Base-by-base conservation (phyloP, 2,797 vertebrate genomes). In the Sebastes steindachneri region DNA sequence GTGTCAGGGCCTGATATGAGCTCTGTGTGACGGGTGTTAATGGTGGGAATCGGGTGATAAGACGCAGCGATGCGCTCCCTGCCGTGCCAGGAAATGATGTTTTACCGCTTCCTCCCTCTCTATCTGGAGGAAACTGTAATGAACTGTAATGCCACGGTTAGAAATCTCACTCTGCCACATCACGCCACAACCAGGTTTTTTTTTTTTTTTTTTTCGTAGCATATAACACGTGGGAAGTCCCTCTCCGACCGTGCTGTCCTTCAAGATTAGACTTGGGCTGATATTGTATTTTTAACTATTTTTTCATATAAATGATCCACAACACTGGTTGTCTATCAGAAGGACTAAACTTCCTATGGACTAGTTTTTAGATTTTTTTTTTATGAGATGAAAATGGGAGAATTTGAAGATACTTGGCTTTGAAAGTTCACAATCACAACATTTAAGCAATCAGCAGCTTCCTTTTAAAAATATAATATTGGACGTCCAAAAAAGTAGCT, bases 1-100 rank as follows among this genome's bases (percentile, higher is more conserved):
- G 77, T 89, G 86, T 83, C 14, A 4, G 64, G 28, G 64, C 35
- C 83, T 85, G 88, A 89, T 90, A 91, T 76, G 77, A 73, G 62
- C 65, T 55, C 81, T 69, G 11, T 58, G 77, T 73, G 79, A 73
- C 25, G 70, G 73, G 7, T 74, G 86, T 86, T 86, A 74, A 86
- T 74, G 68, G 29, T 51, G 33, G 62, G 59, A 80, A 84, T 53
- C 14, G 59, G 74, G 31, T 65, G 90, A 92, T 85, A 90, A 90
- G 79, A 85, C 11, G 11, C 21, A 9, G 48, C 3, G 19, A 75
- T 73, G 67, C 14, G 12, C 63, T 79, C 62, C 67, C 75, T 7
- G 77, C 26, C 1, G 75, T 62, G 51, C 25, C 74, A 81, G 89
- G 79, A 87, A 92, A 82, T 79, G 7, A 81, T 85, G 86, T 86